A percentile compares a stretch with the other conserved stretches of the same genome.
phyloP scores from a whole-genome alignment of 37 sponge, comb jelly and placozoan genomes.

The Mnemiopsis leidyi region DNA sequence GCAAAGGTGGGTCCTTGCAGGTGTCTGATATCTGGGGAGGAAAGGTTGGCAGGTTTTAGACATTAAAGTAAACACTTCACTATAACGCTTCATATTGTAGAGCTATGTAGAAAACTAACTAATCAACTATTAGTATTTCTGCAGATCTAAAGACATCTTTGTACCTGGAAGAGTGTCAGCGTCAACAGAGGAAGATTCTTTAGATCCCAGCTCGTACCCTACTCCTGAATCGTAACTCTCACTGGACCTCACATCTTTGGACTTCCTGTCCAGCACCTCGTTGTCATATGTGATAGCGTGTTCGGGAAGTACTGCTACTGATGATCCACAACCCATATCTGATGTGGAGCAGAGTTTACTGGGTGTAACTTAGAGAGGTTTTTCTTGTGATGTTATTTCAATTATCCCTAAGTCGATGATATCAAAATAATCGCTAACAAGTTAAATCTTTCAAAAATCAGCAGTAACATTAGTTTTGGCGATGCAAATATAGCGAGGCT shows the following conservation, averaged over 20 bases:
- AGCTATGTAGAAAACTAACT: no score
- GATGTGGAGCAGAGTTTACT: not conserved
- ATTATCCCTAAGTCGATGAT: no score
- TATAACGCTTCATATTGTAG: no score
- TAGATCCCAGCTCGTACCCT: constrained; percentile 1
- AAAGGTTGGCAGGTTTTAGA: no score
- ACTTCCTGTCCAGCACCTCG: not conserved
- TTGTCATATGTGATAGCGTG: constrained; percentile 14
- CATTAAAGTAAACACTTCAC: no score
- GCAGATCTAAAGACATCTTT: no score
- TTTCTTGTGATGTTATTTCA: no score
- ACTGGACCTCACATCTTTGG: constrained; percentile 3
- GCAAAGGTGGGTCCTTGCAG: not conserved
- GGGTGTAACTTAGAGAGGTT: not conserved
- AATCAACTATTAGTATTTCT: no score
- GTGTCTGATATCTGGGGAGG: not conserved
- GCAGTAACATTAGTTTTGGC: no score
- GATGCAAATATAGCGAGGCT: no score
- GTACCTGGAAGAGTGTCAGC: not conserved
- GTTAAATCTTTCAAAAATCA: no score
- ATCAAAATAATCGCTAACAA: no score
- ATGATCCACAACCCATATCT: constrained; percentile 27
- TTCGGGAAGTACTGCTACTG: constrained; percentile 19
- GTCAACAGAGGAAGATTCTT: not conserved
- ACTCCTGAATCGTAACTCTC: constrained; percentile 19